Base-by-base conservation (phyloP, 2,797 vertebrate species). In the Lycodopsis pacificus region DNA sequence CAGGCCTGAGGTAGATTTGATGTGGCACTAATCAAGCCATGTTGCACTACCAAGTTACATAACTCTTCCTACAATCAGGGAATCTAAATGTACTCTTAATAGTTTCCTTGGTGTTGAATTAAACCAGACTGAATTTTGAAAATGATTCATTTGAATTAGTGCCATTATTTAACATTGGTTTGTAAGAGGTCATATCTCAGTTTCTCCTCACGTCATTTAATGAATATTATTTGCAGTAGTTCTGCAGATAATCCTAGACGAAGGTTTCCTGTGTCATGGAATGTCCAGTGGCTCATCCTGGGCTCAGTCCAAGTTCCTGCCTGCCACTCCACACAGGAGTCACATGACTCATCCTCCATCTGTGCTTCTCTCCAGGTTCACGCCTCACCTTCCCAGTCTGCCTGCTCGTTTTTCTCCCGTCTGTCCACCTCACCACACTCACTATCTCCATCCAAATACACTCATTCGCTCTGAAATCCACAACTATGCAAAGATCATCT, bases 291-390 rank as follows among this genome's bases (percentile, higher is more conserved):
- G 68, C 65, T 85, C 66, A 12, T 71, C 10, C 67, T 76, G 81
- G 73, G 58, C 73, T 66, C 59, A 14, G 69, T 87, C 89, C 87
- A 83, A 56, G 71, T 77, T 73, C 58, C 57, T 57, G 82, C 61
- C 89, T 86, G 90, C 83, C 84, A 81, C 86, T 85, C 86, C 83
- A 81, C 77, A 72, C 70, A 73, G 65, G 32, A 63, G 77, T 89
- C 92, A 91, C 73, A 80, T 92, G 90, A 92, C 87, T 89, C 89
- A 90, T 86, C 77, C 72, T 89, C 92, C 92, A 93, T 94, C 93
- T 94, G 93, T 86, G 89, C 91, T 62, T 88, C 91, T 90, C 90
- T 84, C 75, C 89, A 87, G 91, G 92, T 93, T 90, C 79, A 76
- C 12, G 7, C 65, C 84, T 91, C 87, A 92, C 91, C 90, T 91